phyloP scores from a whole-genome alignment of 2,797 vertebrate genomes.

The Lepus townsendii region DNA sequence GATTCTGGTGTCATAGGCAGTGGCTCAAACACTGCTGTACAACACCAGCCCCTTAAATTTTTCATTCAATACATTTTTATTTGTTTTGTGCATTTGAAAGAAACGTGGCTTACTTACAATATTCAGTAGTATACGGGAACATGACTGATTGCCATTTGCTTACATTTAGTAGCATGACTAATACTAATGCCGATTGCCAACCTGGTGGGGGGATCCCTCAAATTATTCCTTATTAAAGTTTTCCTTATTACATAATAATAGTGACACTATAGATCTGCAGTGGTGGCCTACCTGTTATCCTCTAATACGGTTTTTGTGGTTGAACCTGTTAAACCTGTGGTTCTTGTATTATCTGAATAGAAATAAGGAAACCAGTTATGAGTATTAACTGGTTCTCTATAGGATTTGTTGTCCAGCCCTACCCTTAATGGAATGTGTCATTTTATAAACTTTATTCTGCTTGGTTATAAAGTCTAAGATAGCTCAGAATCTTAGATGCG shows the following conservation, averaged over 20 bases:
- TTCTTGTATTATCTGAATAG: constrained; percentile 74
- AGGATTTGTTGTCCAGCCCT: constrained; percentile 58
- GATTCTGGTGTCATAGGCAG: too few species aligned
- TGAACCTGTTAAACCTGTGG: constrained; percentile 73
- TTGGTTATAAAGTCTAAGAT: constrained; percentile 52
- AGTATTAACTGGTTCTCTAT: constrained; percentile 68
- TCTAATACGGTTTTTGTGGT: constrained; percentile 69
- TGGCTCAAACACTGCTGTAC: background rate
- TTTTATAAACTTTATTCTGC: constrained; percentile 65
- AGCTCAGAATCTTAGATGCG: background rate
- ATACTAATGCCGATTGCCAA: background rate
- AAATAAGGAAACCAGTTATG: constrained; percentile 77
- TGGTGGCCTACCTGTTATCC: background rate
- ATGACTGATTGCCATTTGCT: background rate
- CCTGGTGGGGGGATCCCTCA: background rate
- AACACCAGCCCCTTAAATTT: background rate
- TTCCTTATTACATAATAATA: constrained; percentile 54
- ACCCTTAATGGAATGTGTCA: constrained; percentile 60
- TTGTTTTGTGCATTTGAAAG: constrained; percentile 51
- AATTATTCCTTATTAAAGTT: constrained; percentile 63
- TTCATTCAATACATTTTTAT: constrained; percentile 52
- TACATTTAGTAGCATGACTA: constrained; percentile 27
- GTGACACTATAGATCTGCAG: constrained; percentile 56
- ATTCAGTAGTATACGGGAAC: constrained; percentile 16
- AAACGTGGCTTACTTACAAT: constrained; percentile 30